Percentiles rank a stretch among this genome's conserved stretches.
phyloP scores from a whole-genome alignment of 1,140 invertebrate species.

The Zeugodacus cucurbitae region DNA sequence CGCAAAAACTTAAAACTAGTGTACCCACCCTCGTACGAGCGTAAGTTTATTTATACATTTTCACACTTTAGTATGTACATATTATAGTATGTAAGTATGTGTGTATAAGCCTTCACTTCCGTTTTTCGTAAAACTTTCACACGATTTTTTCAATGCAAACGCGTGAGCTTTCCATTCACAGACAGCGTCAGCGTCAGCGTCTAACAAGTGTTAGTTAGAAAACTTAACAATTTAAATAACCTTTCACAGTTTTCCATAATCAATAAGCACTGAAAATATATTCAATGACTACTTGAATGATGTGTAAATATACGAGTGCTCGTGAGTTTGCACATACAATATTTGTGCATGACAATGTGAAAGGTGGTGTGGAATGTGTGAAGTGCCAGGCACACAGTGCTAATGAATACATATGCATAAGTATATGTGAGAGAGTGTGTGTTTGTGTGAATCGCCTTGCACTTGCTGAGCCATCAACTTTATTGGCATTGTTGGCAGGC shows the following conservation, averaged over 20 bases:
- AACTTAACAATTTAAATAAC: neutral
- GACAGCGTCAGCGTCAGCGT: too few species aligned
- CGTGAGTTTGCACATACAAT: neutral
- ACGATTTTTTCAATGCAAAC: neutral
- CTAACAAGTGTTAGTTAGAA: neutral
- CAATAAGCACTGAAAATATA: constrained; percentile 20
- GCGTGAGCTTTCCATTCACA: neutral
- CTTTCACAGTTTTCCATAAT: constrained; percentile 21
- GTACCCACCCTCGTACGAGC: too few species aligned
- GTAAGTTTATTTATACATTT: neutral
- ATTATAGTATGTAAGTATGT: neutral
- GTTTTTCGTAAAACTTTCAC: neutral
- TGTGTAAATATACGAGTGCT: neutral
- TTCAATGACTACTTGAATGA: neutral
- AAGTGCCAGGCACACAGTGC: too few species aligned
- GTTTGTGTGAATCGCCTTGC: neutral
- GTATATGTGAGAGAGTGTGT: neutral
- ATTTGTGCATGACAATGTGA: neutral
- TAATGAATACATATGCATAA: too few species aligned
- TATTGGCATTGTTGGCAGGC: neutral
- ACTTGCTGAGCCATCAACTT: constrained; percentile 15
- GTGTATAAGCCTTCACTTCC: neutral
- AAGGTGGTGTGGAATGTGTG: neutral
- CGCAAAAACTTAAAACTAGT: too few species aligned
- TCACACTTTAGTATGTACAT: too few species aligned